These are phyloP conservation scores for Bombylius major DNA, from an alignment of 2,888 invertebrate genomes.

Conservation along the genomic window DNA sequence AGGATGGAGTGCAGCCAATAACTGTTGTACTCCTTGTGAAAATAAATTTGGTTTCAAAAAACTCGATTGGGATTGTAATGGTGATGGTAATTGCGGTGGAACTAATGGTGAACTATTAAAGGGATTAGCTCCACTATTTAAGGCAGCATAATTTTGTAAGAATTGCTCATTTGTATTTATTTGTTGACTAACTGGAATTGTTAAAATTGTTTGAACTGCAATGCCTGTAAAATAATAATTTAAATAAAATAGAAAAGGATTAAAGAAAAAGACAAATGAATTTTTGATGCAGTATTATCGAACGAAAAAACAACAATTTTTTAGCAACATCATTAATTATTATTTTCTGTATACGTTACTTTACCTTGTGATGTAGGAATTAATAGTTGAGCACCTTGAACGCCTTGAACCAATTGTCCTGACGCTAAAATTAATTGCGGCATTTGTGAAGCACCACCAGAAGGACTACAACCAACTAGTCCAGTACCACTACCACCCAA, in stretches of 20 bases:
- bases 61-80: slow-evolving; percentile 52
- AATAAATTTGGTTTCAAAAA: slow-evolving; percentile 64
- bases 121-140: slow-evolving; percentile 18
- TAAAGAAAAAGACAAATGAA: not conserved
- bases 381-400: slow-evolving; percentile 85
- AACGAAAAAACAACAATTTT: slow-evolving; percentile 6
- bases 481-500: slow-evolving; percentile 45
- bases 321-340: not conserved
- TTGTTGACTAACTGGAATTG: slow-evolving; percentile 80
- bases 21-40: slow-evolving; percentile 59
- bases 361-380: slow-evolving; percentile 92
- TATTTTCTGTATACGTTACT: not conserved
- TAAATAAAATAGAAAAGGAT: slow-evolving; percentile 2
- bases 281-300: too few species aligned
- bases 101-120: slow-evolving; percentile 66
- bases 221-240: slow-evolving; percentile 50
- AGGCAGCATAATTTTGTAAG: slow-evolving; percentile 27
- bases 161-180: slow-evolving; percentile 58
- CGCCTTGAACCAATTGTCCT: slow-evolving; percentile 82
- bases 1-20: slow-evolving; percentile 61
- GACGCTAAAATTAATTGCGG: slow-evolving; percentile 85
- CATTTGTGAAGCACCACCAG: slow-evolving; percentile 42
- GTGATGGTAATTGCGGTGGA: slow-evolving; percentile 50
- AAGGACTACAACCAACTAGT: slow-evolving; percentile 28
- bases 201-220: slow-evolving; percentile 89